These are phyloP conservation scores for Myathropa florea DNA, from an alignment of 2,888 invertebrate genomes.

Conservation along the genomic window DNA sequence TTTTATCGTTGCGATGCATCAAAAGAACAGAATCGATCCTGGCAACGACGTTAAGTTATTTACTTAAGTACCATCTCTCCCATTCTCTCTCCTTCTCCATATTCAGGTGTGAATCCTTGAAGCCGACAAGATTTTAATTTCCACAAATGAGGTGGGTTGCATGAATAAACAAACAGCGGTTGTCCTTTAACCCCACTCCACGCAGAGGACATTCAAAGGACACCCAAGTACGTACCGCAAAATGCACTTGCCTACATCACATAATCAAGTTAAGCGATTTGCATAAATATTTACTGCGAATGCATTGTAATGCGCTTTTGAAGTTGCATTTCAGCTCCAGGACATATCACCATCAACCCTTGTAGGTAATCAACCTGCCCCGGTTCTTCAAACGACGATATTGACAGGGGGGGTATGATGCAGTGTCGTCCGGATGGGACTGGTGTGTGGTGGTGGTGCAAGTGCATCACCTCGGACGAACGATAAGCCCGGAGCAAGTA, in stretches of 20 bases:
- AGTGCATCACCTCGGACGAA: conserved; percentile 45
- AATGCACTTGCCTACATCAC: conserved; percentile 55
- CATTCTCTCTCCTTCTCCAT: conserved; percentile 18
- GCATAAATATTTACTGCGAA: conserved; percentile 70
- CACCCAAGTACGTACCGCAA: conserved; percentile 39
- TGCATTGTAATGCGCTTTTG: conserved; percentile 69
- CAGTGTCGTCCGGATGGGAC: not conserved
- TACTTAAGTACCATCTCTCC: not conserved
- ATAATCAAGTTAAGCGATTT: conserved; percentile 71
- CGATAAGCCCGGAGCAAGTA: conserved; percentile 68
- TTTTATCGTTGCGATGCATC: not conserved
- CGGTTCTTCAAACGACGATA: not conserved
- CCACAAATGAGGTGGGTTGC: conserved; percentile 50
- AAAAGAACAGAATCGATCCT: not conserved
- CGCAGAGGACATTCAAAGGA: conserved; percentile 23
- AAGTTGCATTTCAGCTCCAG: conserved; percentile 58
- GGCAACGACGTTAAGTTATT: not conserved
- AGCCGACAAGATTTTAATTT: conserved; percentile 64
- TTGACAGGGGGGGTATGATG: not conserved
- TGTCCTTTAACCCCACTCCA: not conserved
- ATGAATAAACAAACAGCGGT: conserved; percentile 65
- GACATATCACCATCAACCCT: conserved; percentile 44
- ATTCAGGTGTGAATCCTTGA: conserved; percentile 48
- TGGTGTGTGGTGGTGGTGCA: conserved; percentile 26
- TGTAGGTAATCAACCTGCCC: conserved; percentile 28